Percentiles rank a stretch among this genome's conserved stretches.
These are phyloP conservation scores for Standfussiana lucernea DNA, from an alignment of 2,888 invertebrate genomes.

Conservation along the genomic window DNA sequence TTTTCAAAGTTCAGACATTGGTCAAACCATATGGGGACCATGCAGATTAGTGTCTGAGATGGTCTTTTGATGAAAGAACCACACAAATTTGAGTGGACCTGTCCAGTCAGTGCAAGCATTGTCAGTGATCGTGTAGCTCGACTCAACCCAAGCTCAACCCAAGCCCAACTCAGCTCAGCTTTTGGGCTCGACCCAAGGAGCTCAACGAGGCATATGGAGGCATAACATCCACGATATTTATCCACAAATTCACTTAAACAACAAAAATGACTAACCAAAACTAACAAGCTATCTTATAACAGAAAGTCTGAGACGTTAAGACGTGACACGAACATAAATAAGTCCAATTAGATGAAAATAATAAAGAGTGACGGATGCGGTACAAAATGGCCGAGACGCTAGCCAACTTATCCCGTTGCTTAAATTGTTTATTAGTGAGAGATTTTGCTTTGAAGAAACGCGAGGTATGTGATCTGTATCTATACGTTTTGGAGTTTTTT, in stretches of 20 bases:
- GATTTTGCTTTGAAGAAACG: conserved; percentile 5
- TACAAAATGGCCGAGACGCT: conserved; percentile 13
- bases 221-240: not conserved
- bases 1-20: no score
- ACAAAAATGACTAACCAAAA: conserved; percentile 38
- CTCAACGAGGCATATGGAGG: no score
- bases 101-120: no score
- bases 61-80: no score
- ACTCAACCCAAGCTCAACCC: no score
- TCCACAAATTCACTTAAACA: conserved; percentile 19
- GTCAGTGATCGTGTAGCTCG: no score
- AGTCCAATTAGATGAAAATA: conserved; percentile 56
- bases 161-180: no score
- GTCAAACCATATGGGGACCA: no score
- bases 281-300: conserved; percentile 50
- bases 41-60: no score
- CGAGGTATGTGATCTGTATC: not conserved
- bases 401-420: not conserved
- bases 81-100: no score
- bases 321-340: conserved; percentile 68
- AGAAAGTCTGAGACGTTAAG: conserved; percentile 16
- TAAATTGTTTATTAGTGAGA: conserved; percentile 8
- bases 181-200: no score
- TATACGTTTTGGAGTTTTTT: no score
- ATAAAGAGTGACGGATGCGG: conserved; percentile 33